Base-by-base conservation (phyloP, 2,888 invertebrate genomes). In the Pheosia gnoma region DNA sequence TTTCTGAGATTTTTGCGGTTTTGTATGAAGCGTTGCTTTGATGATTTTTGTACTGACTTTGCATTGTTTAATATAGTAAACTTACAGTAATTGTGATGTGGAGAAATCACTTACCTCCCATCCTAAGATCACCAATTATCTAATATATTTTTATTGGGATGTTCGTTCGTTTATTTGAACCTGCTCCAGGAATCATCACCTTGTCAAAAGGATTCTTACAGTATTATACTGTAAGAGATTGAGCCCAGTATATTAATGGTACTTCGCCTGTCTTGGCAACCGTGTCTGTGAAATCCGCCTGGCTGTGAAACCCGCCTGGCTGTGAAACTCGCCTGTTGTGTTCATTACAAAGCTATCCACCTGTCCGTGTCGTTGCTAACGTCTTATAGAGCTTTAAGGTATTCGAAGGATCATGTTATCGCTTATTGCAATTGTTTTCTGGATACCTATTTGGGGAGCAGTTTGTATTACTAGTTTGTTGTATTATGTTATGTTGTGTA, bases 341-440 rank as follows among this genome's bases (percentile, higher is more conserved):
- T 47, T 47, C 47, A 47, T 47, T 47, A 47, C 47, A 11, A 6
- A 47, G 11, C 47, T 47, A 11, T 47, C n/a, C n/a, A 47, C n/a
- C 47, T 47, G 47, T 47, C 47, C 47, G 47, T 47, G 47, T 47
- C 47, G n/a, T 2, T n/a, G n/a, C 25, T 51, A 13, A 25, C 25
- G 51, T 51, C 51, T 51, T 51, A 25, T 51, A 25, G 51, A 51
- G 51, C 51, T 51, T 25, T 7, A 25, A 9, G 25, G 51, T 51
- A 51, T 51, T 51, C 25, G 51, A 7, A 7, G 51, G 51, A 51
- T 51, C 51, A 51, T 51, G 51, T 51, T 51, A 51, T 25, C 51
- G 13, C 25, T 51, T 25, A 51, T 51, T 51, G 51, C 25, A 51
- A 51, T 25, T 51, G 51, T 51, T 51, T 25, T 25, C 25, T 8